These are phyloP conservation scores for Antrozous pallidus DNA, from an alignment of 2,797 vertebrate genomes.

Conservation along the genomic window DNA sequence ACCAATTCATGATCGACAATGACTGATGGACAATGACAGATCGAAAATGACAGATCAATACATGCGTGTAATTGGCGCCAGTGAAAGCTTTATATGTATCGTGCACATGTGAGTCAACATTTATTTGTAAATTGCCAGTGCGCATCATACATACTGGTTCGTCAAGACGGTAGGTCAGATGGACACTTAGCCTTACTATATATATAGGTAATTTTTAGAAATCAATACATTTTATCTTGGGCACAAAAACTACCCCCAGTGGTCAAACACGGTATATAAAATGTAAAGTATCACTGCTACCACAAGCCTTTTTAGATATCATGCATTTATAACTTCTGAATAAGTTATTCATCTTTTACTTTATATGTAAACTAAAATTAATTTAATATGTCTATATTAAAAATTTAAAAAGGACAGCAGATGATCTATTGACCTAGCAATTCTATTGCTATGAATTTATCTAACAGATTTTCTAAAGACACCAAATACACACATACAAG, in stretches of 20 bases:
- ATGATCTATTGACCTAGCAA: neutral
- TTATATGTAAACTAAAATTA: neutral
- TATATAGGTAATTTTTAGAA: neutral
- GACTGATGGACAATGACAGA: too few species aligned
- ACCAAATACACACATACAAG: neutral
- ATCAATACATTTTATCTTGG: neutral
- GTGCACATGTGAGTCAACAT: too few species aligned
- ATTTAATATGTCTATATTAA: neutral
- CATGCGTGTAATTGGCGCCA: too few species aligned
- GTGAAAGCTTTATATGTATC: too few species aligned
- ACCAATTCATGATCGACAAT: too few species aligned
- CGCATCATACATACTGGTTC: too few species aligned
- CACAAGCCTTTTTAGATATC: neutral
- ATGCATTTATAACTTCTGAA: neutral
- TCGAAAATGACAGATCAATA: too few species aligned
- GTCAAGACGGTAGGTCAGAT: too few species aligned
- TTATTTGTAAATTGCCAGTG: too few species aligned
- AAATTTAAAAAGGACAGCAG: neutral
- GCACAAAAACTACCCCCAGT: neutral
- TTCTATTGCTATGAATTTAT: slow-evolving; percentile 3
- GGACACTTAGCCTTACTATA: too few species aligned
- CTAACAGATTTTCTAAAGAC: neutral
- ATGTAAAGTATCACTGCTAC: neutral
- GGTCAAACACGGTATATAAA: neutral
- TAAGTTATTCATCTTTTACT: neutral